A percentile compares a stretch with the other conserved stretches of the same genome.
These are phyloP conservation scores for Amphiprion clarkii DNA, from an alignment of 2,797 vertebrate genomes.

Conservation along the genomic window DNA sequence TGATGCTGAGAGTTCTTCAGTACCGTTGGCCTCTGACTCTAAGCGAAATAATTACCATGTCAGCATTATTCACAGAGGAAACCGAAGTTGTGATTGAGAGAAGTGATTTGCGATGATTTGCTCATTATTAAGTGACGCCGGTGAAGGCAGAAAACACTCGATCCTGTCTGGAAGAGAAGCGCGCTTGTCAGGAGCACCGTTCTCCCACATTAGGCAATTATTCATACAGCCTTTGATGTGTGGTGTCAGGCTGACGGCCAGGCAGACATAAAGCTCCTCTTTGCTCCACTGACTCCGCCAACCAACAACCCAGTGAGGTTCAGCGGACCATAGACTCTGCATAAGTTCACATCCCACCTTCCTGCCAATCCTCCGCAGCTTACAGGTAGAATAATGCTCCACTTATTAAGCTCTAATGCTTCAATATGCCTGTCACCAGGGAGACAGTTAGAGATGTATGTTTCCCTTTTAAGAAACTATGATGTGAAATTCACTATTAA, in stretches of 20 bases:
- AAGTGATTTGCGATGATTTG: slow-evolving; percentile 42
- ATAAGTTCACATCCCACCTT: slow-evolving; percentile 38
- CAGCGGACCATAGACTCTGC: slow-evolving; percentile 51
- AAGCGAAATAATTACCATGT: slow-evolving; percentile 32
- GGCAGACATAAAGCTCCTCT: slow-evolving; percentile 53
- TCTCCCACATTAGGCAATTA: slow-evolving; percentile 75
- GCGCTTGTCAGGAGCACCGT: slow-evolving; percentile 48
- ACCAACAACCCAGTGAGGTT: slow-evolving; percentile 47
- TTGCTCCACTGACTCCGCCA: slow-evolving; percentile 68
- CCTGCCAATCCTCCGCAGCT: slow-evolving; percentile 51
- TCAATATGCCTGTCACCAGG: slow-evolving; percentile 5
- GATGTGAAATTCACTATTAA: slow-evolving; percentile 9
- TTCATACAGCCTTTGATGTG: slow-evolving; percentile 67
- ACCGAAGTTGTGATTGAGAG: slow-evolving; percentile 14
- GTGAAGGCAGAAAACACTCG: slow-evolving; percentile 37
- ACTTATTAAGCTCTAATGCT: slow-evolving; percentile 33
- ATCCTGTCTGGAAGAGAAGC: slow-evolving; percentile 50
- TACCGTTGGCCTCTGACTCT: not conserved
- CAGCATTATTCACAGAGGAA: slow-evolving; percentile 38
- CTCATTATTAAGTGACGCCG: slow-evolving; percentile 51
- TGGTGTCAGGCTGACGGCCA: slow-evolving; percentile 59
- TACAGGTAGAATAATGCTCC: slow-evolving; percentile 41
- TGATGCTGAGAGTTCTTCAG: not conserved
- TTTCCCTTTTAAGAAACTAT: slow-evolving; percentile 6
- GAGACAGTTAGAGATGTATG: not conserved